Evolutionary conservation across 2,888 invertebrate species (phyloP).

Genomic region (Apodemia duryi): DNA sequence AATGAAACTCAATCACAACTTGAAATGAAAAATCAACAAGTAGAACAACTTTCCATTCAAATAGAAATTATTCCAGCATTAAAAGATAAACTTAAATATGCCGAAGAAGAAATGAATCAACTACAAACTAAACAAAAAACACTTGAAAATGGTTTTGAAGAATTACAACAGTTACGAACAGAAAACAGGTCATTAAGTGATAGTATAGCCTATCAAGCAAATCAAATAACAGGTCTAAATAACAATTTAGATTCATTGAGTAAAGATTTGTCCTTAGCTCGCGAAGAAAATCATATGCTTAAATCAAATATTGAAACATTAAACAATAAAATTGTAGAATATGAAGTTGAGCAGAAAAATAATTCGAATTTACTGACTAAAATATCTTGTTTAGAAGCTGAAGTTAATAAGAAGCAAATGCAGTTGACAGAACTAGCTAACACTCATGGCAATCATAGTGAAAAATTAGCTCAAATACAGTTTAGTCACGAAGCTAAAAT

Average conservation of each 20-base stretch:
- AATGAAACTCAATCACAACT: slow-evolving; percentile 54
- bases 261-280: slow-evolving; percentile 45
- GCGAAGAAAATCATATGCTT: slow-evolving; percentile 48
- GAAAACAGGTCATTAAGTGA: slow-evolving; percentile 47
- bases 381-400: slow-evolving; percentile 57
- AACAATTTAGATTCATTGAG: slow-evolving; percentile 32
- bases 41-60: slow-evolving; percentile 56
- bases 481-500: slow-evolving; percentile 83
- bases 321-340: slow-evolving; percentile 61
- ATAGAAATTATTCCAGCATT: slow-evolving; percentile 54
- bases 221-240: slow-evolving; percentile 20
- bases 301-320: slow-evolving; percentile 52
- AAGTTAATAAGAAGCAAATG: slow-evolving; percentile 56
- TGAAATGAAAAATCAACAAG: slow-evolving; percentile 46
- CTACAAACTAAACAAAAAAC: slow-evolving; percentile 48
- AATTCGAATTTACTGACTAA: slow-evolving; percentile 58
- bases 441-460: slow-evolving; percentile 53
- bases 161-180: slow-evolving; percentile 41
- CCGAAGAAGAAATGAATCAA: slow-evolving; percentile 60
- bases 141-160: slow-evolving; percentile 49
- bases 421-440: slow-evolving; percentile 53
- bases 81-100: slow-evolving; percentile 59
- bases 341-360: slow-evolving; percentile 65
- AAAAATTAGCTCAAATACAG: slow-evolving; percentile 57
- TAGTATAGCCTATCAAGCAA: slow-evolving; percentile 30